Evolutionary conservation across 2,888 invertebrate species (phyloP), one percentile per base, ranked within the genome.

Genomic region (Melanophora roralis): DNA sequence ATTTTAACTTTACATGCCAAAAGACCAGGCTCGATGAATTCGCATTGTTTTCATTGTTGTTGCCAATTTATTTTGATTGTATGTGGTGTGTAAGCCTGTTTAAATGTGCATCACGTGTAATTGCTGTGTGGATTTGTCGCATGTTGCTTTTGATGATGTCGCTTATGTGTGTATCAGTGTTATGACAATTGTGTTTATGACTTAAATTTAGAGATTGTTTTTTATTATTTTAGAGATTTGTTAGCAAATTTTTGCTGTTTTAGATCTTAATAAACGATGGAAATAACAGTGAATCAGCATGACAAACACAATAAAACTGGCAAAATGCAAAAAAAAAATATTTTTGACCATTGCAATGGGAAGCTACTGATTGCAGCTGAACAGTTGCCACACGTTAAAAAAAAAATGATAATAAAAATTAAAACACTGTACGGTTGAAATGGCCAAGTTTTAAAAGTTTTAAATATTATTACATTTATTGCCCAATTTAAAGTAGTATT

Each of bases 201-300:
- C 74, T 78, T 57, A 59, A 65, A 59, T 60, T 57, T 49, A 60
- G 38, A 55, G 60, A 72, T 45, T 78, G 40, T 71, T 65, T 53
- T 49, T 38, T 40, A 23, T 21, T 27, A 23, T 55, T 38, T 51
- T 59, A 64, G 12, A 64, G 64, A 57, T 78, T 74, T 72, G 57
- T 64, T 64, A 69, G 57, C 57, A 57, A 73, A 78, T 68, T 73
- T 78, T 73, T 78, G 57, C 68, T 73, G 73, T 78, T 73, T 76
- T 57, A 68, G 78, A 78, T 78, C 68, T 78, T 78, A 67, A 68
- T 68, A 78, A 73, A 64, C 68, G 78, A 69, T 78, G 73, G 68
- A 78, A 73, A 51, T 62, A 69, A 78, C 78, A 68, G 64, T 69
- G 51, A 64, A 62, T 67, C 60, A 68, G 45, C 72, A 51, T 51